A percentile compares a stretch with the other conserved stretches of the same genome.
These are phyloP conservation scores for Cetoscarus ocellatus DNA, from an alignment of 2,797 vertebrate genomes.

Conservation along the genomic window DNA sequence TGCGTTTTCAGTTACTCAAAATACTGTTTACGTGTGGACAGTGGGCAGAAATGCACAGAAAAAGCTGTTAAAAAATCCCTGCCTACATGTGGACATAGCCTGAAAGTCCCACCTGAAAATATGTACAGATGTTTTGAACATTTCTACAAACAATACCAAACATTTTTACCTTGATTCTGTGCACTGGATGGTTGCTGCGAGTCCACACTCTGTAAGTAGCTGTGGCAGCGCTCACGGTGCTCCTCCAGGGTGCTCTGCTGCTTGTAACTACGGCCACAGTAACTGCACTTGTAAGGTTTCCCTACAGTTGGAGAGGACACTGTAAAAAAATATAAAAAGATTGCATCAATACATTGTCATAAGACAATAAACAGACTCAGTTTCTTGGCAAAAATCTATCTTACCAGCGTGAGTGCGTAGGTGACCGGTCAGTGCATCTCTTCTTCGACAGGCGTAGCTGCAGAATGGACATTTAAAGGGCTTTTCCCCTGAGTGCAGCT, in stretches of 20 bases:
- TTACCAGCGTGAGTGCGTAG: constrained; percentile 96
- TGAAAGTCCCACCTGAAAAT: not conserved
- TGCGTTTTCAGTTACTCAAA: too few relatives aligned
- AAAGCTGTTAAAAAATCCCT: too few relatives aligned
- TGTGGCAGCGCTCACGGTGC: constrained; percentile 95
- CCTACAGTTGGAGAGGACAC: constrained; percentile 96
- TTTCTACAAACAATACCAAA: constrained; percentile 2
- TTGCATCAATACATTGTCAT: not conserved
- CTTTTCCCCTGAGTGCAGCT: constrained; percentile 97
- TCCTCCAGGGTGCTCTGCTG: constrained; percentile 97
- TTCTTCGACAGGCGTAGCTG: constrained; percentile 95
- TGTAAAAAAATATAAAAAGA: constrained; percentile 62
- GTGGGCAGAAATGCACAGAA: too few relatives aligned
- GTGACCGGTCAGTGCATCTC: constrained; percentile 95
- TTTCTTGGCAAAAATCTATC: constrained; percentile 31
- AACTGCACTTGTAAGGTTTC: constrained; percentile 98
- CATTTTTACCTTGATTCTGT: constrained; percentile 68
- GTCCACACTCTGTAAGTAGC: constrained; percentile 93
- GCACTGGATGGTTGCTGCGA: constrained; percentile 65
- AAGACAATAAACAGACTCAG: not conserved
- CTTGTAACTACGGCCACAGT: constrained; percentile 97
- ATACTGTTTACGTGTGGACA: too few relatives aligned
- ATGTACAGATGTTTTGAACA: not conserved
- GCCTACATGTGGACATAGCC: too few relatives aligned
- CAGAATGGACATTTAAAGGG: constrained; percentile 99